Conservation (phyloP, 2,113 vertebrate species). For the Corapipo altera region DNA sequence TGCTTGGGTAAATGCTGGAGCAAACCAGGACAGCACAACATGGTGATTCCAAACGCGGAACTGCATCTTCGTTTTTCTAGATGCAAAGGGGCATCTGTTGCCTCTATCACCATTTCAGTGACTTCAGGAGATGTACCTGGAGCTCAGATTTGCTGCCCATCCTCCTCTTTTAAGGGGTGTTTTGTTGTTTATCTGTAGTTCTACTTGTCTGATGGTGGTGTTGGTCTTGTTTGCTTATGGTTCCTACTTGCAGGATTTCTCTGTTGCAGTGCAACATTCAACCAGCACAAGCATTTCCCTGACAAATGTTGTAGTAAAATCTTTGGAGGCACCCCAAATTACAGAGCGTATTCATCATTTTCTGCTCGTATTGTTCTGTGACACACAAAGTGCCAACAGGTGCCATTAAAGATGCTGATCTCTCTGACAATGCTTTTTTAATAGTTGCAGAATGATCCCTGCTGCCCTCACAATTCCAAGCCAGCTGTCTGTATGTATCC, state of each 20-base stretch:
- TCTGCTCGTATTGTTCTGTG: neutral
- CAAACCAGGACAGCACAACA: neutral
- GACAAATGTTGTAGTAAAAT: neutral
- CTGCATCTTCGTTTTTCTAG: neutral
- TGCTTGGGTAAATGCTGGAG: neutral
- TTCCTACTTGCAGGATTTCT: neutral
- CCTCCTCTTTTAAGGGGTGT: neutral
- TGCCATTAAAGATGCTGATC: neutral
- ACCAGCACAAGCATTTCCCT: neutral
- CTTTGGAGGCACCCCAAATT: neutral
- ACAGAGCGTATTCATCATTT: neutral
- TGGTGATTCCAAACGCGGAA: neutral
- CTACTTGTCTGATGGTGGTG: neutral
- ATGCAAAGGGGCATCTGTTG: neutral
- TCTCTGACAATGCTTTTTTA: neutral
- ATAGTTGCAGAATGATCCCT: neutral
- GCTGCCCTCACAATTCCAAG: neutral
- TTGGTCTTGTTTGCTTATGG: neutral
- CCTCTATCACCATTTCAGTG: neutral
- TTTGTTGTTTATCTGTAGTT: neutral
- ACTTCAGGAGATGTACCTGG: neutral
- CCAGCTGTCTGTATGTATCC: neutral
- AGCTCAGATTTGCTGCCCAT: neutral
- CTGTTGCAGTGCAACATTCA: neutral
- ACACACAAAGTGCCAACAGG: neutral